These are phyloP conservation scores for Caenorhabditis elegans DNA, from an alignment of 1,140 invertebrate genomes.

Conservation along the genomic window DNA sequence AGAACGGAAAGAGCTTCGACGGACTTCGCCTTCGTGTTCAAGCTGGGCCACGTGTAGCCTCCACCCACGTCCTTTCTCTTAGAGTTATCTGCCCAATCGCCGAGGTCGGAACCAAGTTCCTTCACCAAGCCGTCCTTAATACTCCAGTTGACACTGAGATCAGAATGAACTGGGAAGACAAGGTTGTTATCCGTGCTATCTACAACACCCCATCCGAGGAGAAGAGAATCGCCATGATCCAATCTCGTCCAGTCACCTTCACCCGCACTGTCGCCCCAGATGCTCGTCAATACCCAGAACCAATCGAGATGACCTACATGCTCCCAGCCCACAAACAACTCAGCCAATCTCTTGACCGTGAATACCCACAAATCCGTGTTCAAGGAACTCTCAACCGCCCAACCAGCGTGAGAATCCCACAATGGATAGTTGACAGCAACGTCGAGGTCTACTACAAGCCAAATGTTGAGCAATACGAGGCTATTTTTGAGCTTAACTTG, in stretches of 20 bases:
- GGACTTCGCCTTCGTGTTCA: conserved; percentile 39
- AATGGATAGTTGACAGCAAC: conserved; percentile 31
- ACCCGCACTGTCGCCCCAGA: conserved; percentile 34
- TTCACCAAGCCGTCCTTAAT: conserved; percentile 46
- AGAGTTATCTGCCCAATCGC: conserved; percentile 46
- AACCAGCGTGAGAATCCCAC: background rate
- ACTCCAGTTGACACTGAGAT: conserved; percentile 51
- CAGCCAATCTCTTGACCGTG: conserved; percentile 31
- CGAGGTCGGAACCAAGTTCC: conserved; percentile 48
- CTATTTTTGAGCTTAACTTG: conserved; percentile 27
- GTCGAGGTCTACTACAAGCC: conserved; percentile 39
- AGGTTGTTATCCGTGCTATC: conserved; percentile 46
- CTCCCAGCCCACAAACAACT: background rate
- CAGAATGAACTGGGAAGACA: conserved; percentile 34
- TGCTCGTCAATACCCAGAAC: conserved; percentile 23
- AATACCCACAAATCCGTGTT: conserved; percentile 35
- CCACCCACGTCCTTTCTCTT: conserved; percentile 45
- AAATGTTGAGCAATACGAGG: background rate
- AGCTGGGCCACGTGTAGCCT: conserved; percentile 39
- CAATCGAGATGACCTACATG: conserved; percentile 41
- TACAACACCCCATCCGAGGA: conserved; percentile 47
- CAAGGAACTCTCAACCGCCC: background rate
- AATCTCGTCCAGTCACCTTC: conserved; percentile 51
- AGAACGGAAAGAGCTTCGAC: conserved; percentile 36
- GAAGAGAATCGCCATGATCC: conserved; percentile 40